phyloP scores from a whole-genome alignment of 2,797 vertebrate species.

The Rhinella marina region DNA sequence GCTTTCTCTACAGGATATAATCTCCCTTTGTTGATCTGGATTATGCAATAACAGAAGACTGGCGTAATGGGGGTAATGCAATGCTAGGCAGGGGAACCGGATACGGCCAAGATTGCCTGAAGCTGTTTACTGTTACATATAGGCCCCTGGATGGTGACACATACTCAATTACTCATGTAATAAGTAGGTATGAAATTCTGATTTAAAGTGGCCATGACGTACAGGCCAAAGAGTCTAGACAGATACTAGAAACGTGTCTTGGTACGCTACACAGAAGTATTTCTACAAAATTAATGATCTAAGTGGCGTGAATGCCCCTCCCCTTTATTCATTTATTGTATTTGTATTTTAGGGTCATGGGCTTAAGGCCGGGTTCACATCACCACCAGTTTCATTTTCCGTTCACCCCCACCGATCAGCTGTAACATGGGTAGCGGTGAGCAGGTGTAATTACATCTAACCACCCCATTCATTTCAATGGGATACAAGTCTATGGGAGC shows the following conservation, averaged over 20 bases:
- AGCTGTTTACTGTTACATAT: constrained; percentile 31
- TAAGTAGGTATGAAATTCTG: constrained; percentile 36
- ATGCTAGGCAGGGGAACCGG: constrained; percentile 36
- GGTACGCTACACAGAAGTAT: too few relatives aligned
- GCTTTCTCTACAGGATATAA: constrained; percentile 21
- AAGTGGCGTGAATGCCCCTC: not conserved
- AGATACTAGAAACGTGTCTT: not conserved
- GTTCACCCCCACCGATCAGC: too few relatives aligned
- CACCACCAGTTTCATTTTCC: too few relatives aligned
- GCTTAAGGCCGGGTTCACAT: too few relatives aligned
- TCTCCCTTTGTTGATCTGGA: constrained; percentile 17
- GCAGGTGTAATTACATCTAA: too few relatives aligned
- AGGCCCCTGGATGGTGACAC: constrained; percentile 29
- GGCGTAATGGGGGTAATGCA: constrained; percentile 32
- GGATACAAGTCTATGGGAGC: too few relatives aligned
- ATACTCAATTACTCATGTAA: constrained; percentile 28
- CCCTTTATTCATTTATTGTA: too few relatives aligned
- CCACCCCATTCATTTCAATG: too few relatives aligned
- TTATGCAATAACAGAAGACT: constrained; percentile 41
- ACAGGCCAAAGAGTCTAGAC: not conserved
- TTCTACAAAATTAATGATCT: not conserved
- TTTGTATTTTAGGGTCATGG: too few relatives aligned
- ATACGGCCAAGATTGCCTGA: constrained; percentile 10
- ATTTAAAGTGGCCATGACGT: constrained; percentile 4
- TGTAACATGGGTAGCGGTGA: too few relatives aligned